Evolutionary conservation across 2,888 invertebrate species (phyloP), one percentile per base, ranked within the genome.

Genomic region (Lithophane semibrunnea): DNA sequence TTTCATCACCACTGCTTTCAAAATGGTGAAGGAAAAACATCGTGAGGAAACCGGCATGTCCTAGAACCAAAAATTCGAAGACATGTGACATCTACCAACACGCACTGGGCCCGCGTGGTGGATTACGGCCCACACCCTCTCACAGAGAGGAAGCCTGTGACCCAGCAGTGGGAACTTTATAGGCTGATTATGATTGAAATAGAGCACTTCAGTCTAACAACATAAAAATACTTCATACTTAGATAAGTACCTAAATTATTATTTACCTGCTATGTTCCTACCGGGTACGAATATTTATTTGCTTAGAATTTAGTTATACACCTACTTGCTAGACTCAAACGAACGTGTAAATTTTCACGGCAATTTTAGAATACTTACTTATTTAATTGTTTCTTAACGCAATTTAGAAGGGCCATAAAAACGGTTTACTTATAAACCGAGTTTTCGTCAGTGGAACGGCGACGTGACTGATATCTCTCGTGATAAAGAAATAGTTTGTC

Each of bases 401-500:
- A 80, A 86, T 91, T 90, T 88, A 88, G 79, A 83, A 72, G 86
- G 84, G 88, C 77, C 89, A 92, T 92, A 91, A 91, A 90, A 88
- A 86, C 83, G 74, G 79, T 85, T 85, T 89, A 87, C 87, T 80
- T 85, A 88, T 84, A 86, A 89, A 88, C 86, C 83, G 88, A 88
- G 85, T 89, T 89, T 91, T 88, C 88, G 86, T 84, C 87, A 89
- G 89, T 90, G 74, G 83, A 68, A 77, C 85, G 87, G 29, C 86
- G 92, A 93, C 93, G 93, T 93, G 93, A 93, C 93, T 89, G 90
- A 91, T 89, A 90, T 88, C 88, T 87, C 83, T 87, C 81, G 82
- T 78, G 88, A 91, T 92, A 91, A 90, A 82, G 73, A 73, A 86
- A 83, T 73, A 80, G 72, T 90, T 90, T 90, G 86, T 83, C 60